These are phyloP conservation scores for Prionace glauca DNA, from an alignment of 2,797 vertebrate genomes.

Conservation along the genomic window DNA sequence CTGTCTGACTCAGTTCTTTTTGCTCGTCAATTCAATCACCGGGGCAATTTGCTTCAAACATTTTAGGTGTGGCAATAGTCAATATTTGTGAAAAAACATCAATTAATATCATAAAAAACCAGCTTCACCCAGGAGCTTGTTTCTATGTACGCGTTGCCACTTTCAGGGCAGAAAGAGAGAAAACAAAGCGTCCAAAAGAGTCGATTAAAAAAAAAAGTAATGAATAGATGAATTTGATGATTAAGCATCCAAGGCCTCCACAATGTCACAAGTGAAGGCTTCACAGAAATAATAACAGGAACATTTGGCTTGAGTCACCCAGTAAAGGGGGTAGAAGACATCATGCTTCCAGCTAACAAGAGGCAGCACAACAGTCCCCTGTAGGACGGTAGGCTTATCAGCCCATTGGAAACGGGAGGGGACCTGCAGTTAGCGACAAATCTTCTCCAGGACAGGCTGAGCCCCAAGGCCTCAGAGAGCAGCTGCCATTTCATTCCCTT, in stretches of 20 bases:
- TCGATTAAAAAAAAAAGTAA: not conserved
- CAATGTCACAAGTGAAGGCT: not conserved
- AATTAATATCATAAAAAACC: not conserved
- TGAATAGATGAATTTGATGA: conserved; percentile 13
- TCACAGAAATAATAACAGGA: not conserved
- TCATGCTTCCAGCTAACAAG: not conserved
- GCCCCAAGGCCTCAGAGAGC: not conserved
- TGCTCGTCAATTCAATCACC: not conserved
- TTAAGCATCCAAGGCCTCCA: not conserved
- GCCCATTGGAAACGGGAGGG: not conserved
- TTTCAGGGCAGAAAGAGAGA: not conserved
- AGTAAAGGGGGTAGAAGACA: not conserved
- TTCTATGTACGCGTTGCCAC: not conserved
- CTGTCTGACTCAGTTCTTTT: not conserved
- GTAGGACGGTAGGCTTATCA: not conserved
- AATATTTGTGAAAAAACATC: not conserved
- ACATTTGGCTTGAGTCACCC: conserved; percentile 27
- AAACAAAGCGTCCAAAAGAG: not conserved
- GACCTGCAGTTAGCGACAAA: not conserved
- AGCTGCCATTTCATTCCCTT: conserved; percentile 22
- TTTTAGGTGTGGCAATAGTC: too few relatives aligned
- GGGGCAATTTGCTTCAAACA: too few relatives aligned
- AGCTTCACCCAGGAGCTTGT: not conserved
- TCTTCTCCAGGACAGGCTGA: not conserved
- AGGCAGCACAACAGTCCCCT: not conserved